Conservation (phyloP, 1,140 invertebrate genomes). For the Neodiprion fabricii region DNA sequence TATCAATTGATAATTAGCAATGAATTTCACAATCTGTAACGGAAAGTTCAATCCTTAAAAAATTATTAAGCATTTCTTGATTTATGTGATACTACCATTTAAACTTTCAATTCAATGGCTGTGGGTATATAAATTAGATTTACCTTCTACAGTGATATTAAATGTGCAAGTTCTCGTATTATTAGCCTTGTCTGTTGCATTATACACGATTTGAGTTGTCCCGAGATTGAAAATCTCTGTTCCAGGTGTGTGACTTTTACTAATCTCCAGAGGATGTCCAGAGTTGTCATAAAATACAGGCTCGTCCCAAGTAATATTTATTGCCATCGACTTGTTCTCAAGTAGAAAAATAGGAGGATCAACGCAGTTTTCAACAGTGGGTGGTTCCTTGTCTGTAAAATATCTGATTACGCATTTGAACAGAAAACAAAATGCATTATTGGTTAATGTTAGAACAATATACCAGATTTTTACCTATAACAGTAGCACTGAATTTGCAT, state of each 20-base stretch:
- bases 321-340: constrained; percentile 44
- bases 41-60: constrained; percentile 5
- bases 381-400: constrained; percentile 66
- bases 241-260: constrained; percentile 33
- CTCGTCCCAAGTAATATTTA: constrained; percentile 68
- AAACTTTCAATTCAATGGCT: no score
- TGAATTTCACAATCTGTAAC: no score
- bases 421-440: no score
- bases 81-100: no score
- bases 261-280: constrained; percentile 54
- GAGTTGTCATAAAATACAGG: constrained; percentile 77
- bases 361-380: constrained; percentile 69
- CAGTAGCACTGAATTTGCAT: constrained; percentile 63
- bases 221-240: constrained; percentile 63
- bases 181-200: constrained; percentile 65
- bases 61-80: no score
- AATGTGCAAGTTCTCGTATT: constrained; percentile 69
- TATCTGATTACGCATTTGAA: not conserved
- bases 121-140: constrained; percentile 17
- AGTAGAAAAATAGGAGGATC: constrained; percentile 65
- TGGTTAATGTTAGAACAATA: constrained; percentile 15
- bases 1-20: no score
- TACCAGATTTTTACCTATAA: constrained; percentile 56
- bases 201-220: constrained; percentile 66
- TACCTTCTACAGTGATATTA: constrained; percentile 72